Percentiles rank a stretch among this genome's conserved stretches.
Evolutionary conservation across 2,113 vertebrate species (phyloP).

Genomic region (Oreochromis tanganicae): DNA sequence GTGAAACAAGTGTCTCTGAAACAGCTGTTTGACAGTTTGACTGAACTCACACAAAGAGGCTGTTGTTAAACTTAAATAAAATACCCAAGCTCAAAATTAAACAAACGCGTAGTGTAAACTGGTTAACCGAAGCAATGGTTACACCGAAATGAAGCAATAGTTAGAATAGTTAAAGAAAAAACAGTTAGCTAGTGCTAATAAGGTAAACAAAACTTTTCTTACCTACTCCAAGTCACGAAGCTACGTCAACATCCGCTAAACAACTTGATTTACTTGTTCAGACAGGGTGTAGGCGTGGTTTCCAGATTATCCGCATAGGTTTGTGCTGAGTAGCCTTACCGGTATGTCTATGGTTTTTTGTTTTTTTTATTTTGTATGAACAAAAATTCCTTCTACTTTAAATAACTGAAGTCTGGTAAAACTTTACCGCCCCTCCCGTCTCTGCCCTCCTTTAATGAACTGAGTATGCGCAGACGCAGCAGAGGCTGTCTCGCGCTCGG

Average conservation of each 20-base stretch:
- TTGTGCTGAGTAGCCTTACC: not conserved
- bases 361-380: not conserved
- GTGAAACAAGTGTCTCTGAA: not conserved
- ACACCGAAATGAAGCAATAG: not conserved
- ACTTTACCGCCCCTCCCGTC: not conserved
- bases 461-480: not conserved
- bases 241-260: not conserved
- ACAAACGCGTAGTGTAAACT: not conserved
- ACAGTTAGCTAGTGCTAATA: not conserved
- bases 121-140: not conserved
- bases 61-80: not conserved
- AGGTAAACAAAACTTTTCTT: not conserved
- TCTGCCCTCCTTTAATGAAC: not conserved
- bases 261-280: not conserved
- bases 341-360: accelerated
- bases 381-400: not conserved
- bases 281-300: not conserved
- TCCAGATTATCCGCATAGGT: not conserved
- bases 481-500: not conserved
- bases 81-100: not conserved
- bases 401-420: not conserved
- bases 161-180: not conserved
- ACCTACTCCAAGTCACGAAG: not conserved
- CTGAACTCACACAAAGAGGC: not conserved
- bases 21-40: not conserved